A percentile compares a stretch with the other conserved stretches of the same genome.
phyloP scores from a whole-genome alignment of 1,140 invertebrate species.

The Pseudomyrmex pallidus region DNA sequence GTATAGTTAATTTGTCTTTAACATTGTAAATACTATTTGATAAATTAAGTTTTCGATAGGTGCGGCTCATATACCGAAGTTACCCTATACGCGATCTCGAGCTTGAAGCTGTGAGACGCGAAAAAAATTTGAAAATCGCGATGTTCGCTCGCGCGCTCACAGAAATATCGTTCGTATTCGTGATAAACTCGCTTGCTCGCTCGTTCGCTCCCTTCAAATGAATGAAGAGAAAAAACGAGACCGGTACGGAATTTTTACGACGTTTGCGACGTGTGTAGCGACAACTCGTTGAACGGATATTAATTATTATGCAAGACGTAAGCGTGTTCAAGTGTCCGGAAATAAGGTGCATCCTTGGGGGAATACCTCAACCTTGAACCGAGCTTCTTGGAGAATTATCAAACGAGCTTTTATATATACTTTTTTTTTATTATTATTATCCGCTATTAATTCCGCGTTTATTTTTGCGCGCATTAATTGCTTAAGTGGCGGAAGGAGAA shows the following conservation, averaged over 20 bases:
- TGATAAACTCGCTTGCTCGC: too few relatives aligned
- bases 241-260: background rate
- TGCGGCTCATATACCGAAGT: too few relatives aligned
- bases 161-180: too few relatives aligned
- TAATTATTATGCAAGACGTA: constrained; percentile 42
- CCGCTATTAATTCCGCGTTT: too few relatives aligned
- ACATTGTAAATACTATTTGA: too few relatives aligned
- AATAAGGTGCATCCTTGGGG: background rate
- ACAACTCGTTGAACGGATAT: background rate
- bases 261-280: background rate
- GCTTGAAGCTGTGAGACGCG: background rate
- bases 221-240: background rate
- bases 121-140: constrained; percentile 31
- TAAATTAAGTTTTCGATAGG: too few relatives aligned
- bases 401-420: background rate
- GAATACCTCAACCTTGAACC: background rate
- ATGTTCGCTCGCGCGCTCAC: too few relatives aligned
- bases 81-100: too few relatives aligned
- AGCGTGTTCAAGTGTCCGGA: background rate
- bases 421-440: too few relatives aligned
- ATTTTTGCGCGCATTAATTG: too few relatives aligned
- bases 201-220: background rate
- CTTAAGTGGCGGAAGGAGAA: too few relatives aligned
- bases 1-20: too few relatives aligned
- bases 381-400: background rate